These are phyloP conservation scores for Habrosyne pyritoides DNA, from an alignment of 2,888 invertebrate genomes.

Conservation along the genomic window DNA sequence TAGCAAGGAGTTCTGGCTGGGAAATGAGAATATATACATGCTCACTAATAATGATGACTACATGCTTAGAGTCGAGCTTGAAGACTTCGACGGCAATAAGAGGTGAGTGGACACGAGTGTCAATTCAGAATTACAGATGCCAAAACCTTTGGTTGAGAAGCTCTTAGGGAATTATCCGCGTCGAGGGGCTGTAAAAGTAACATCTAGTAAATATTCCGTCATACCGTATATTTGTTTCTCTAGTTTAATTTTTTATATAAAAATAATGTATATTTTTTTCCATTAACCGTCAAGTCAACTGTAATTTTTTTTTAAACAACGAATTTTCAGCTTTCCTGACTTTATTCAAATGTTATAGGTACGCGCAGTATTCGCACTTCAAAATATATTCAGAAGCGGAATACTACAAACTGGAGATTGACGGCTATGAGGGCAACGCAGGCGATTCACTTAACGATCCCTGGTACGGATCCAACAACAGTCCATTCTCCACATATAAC, in stretches of 20 bases:
- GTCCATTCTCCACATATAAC: slow-evolving; percentile 96
- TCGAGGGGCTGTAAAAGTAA: too few species aligned
- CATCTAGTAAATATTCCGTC: too few species aligned
- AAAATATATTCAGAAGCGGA: slow-evolving; percentile 96
- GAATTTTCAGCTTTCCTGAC: too few species aligned
- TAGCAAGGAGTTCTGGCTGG: slow-evolving; percentile 95
- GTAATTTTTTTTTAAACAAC: too few species aligned
- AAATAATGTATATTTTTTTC: too few species aligned
- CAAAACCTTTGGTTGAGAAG: background rate
- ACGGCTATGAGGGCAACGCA: slow-evolving; percentile 95
- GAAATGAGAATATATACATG: slow-evolving; percentile 97
- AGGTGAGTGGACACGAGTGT: slow-evolving; percentile 80
- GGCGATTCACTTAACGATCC: slow-evolving; percentile 96
- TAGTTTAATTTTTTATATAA: too few species aligned
- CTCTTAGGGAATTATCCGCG: too few species aligned
- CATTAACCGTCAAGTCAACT: too few species aligned
- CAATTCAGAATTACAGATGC: background rate
- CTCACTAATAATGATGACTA: slow-evolving; percentile 96
- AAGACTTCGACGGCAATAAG: slow-evolving; percentile 96
- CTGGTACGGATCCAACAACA: slow-evolving; percentile 97
- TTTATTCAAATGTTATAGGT: slow-evolving; percentile 79
- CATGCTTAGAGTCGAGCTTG: slow-evolving; percentile 92
- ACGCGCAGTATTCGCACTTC: slow-evolving; percentile 95
- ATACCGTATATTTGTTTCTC: too few species aligned
- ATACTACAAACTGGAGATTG: slow-evolving; percentile 95